These are phyloP conservation scores for Hippocampus zosterae DNA, from an alignment of 2,113 vertebrate species.

Conservation along the genomic window DNA sequence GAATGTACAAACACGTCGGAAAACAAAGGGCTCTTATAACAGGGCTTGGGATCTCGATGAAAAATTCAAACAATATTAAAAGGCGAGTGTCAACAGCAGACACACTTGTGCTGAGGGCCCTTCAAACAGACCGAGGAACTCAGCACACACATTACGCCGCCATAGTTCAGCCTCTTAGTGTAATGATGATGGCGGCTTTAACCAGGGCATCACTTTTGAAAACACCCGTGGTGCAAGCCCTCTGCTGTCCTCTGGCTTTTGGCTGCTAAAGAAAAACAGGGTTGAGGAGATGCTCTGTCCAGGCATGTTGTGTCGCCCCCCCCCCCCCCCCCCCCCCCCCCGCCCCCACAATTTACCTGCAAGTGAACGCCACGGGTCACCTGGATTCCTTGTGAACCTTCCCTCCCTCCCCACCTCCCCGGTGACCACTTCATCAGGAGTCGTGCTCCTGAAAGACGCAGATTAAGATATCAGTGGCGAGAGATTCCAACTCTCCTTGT, in stretches of 20 bases:
- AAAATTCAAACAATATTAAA: slow-evolving; percentile 97
- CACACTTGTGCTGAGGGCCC: slow-evolving; percentile 88
- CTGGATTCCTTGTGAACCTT: slow-evolving; percentile 32
- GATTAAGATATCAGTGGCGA: slow-evolving; percentile 67
- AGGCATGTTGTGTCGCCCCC: slow-evolving; percentile 64
- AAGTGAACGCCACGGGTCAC: slow-evolving; percentile 59
- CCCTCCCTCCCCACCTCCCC: slow-evolving; percentile 7
- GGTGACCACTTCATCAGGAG: slow-evolving; percentile 64
- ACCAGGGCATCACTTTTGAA: slow-evolving; percentile 72
- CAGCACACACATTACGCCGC: slow-evolving; percentile 84
- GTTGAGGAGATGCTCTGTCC: slow-evolving; percentile 46
- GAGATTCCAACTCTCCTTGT: slow-evolving; percentile 62
- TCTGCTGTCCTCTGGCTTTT: slow-evolving; percentile 24
- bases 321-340: no score
- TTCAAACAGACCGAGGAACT: slow-evolving; percentile 92
- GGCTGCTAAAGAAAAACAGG: slow-evolving; percentile 1
- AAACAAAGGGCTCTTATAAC: slow-evolving; percentile 74
- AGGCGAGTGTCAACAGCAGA: slow-evolving; percentile 86
- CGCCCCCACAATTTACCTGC: slow-evolving; percentile 50
- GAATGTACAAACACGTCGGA: slow-evolving; percentile 75
- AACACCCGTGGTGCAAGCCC: slow-evolving; percentile 57
- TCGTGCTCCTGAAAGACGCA: slow-evolving; percentile 57
- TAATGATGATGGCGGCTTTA: slow-evolving; percentile 77
- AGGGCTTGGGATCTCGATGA: slow-evolving; percentile 76
- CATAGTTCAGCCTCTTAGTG: slow-evolving; percentile 70